Evolutionary conservation across 2,113 vertebrate genomes (phyloP).

Genomic region (Myodes glareolus): DNA sequence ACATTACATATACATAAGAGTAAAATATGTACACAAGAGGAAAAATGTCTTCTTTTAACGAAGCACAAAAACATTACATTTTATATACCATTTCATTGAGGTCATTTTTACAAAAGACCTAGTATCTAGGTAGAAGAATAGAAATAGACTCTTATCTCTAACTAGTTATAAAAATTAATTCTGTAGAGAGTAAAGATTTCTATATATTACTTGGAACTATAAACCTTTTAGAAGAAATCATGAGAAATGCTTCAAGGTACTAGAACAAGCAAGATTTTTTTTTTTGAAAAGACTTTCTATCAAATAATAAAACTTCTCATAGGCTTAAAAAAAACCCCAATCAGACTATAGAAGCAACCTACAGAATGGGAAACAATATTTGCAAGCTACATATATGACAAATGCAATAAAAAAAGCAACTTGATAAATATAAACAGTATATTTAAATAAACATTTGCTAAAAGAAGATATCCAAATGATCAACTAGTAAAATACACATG

Average conservation of each 20-base stretch:
- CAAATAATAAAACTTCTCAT: neutral
- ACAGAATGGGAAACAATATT: neutral
- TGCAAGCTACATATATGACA: neutral
- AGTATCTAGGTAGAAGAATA: neutral
- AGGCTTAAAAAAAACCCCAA: neutral
- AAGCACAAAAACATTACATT: conserved; percentile 13
- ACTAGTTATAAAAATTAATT: conserved; percentile 4
- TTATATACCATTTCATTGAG: conserved; percentile 19
- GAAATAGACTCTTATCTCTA: neutral
- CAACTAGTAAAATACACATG: neutral
- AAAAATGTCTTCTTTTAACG: neutral
- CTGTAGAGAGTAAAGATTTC: neutral
- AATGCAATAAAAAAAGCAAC: neutral
- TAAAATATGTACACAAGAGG: too few species aligned
- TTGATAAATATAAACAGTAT: neutral
- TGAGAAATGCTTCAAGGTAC: neutral
- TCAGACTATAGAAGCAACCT: neutral
- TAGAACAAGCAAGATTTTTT: neutral
- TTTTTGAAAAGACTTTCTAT: neutral
- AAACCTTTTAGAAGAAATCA: neutral
- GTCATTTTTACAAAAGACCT: neutral
- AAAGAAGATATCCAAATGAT: neutral
- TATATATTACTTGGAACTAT: neutral
- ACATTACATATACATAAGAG: too few species aligned
- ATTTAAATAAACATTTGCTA: neutral